Base-by-base conservation (phyloP, 2,888 invertebrate species). In the Megastigmus dorsalis region DNA sequence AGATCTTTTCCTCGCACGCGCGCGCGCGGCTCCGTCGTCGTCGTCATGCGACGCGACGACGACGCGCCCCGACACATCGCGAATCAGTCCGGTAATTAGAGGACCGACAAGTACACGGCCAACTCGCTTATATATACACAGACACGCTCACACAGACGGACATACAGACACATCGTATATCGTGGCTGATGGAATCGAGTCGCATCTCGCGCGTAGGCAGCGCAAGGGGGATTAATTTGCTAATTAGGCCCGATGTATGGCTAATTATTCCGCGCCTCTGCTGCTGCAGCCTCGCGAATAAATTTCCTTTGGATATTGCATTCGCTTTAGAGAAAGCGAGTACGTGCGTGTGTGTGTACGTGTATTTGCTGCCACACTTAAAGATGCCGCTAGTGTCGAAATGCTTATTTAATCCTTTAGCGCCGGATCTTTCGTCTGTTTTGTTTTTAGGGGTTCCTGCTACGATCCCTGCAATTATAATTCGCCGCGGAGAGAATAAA, bases 221-320 rank as follows among this genome's bases (percentile, higher is more conserved):
- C 65, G 48, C 70, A 69, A 66, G 74, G 59, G 69, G 72, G 70
- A 71, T 80, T 79, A 82, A 83, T 84, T 80, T 79, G 83, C 82
- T 81, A 84, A 84, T 83, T 84, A 83, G 79, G 75, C 70, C 73
- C 78, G 78, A 73, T 80, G 80, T 82, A 80, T 73, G 68, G 75
- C 68, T 74, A 74, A 74, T 74, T 68, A 74, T 74, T 57, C 68
- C 59, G 36, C 62, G 55, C 63, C 45, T 62, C 57, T 15, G n/a
- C n/a, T n/a, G n/a, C n/a, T n/a, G n/a, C n/a, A n/a, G n/a, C 10
- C 33, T 3, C 18, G 20, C 15, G 59, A 59, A 59, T 59, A 59
- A 59, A 59, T 59, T 54, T 54, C n/a, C 9, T 38, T 38, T 38
- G n/a, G n/a, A 38, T 38, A 38, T 38, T 3, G 4, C 38, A 10